phyloP scores from a whole-genome alignment of 2,113 vertebrate species.

The Anas platyrhynchos region DNA sequence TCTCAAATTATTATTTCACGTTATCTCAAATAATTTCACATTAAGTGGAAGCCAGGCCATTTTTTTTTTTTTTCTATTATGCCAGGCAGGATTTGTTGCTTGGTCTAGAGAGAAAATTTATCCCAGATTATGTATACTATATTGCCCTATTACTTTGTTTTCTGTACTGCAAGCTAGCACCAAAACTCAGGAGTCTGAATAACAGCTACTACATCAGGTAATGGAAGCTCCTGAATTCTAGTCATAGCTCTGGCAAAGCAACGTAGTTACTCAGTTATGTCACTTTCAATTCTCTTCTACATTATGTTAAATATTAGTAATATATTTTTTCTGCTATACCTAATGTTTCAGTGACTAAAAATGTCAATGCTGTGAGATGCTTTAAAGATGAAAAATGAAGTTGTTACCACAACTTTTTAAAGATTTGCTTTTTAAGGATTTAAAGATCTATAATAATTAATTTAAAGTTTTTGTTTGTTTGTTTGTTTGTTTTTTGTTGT shows the following conservation, averaged over 20 bases:
- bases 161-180: background rate
- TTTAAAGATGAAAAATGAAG: background rate
- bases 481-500: background rate
- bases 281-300: background rate
- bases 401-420: background rate
- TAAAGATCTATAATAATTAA: background rate
- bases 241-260: background rate
- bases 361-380: background rate
- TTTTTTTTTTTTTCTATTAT: background rate
- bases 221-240: background rate
- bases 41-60: background rate
- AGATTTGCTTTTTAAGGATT: background rate
- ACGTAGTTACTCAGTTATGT: background rate
- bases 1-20: background rate
- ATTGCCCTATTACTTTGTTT: background rate
- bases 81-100: background rate
- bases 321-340: background rate
- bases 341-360: background rate
- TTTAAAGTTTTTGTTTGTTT: background rate
- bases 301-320: background rate
- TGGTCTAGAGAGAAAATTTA: background rate
- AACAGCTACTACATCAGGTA: background rate
- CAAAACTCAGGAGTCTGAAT: background rate
- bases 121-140: background rate
- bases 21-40: background rate